Base-by-base conservation (phyloP, 2,113 vertebrate genomes). In the Laterallus jamaicensis region DNA sequence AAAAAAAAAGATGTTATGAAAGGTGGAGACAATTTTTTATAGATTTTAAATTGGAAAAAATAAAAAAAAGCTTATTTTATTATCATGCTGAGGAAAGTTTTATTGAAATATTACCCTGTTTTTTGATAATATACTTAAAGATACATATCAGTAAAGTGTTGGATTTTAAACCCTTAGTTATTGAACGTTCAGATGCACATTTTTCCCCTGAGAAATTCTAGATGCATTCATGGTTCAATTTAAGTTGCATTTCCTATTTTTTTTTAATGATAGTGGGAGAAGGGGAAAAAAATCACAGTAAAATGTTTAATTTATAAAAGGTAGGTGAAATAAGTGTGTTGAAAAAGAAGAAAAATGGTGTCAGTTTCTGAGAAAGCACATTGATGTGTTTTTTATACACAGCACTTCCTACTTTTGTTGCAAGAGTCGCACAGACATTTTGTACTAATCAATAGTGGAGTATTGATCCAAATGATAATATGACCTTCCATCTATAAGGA, bases 361-460 rank as follows among this genome's bases (percentile, higher is more conserved):
- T 89, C 42, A 66, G n/a, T 82, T 93, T 96, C 89, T 95, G 67
- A 88, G 77, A 96, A 97, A 95, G 42, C 5, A 82, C 11, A 31
- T 24, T 35, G 24, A 74, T 56, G 8, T 42, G 4, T 11, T 62
- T 94, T 94, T 90, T 70, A 78, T 58, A 39, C 12, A 22, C 20
- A 87, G 19, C 24, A 49, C 25, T 91, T 95, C 31, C 52, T 93
- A 59, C 42, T 90, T 96, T 76, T 88, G 21, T 58, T 88, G 50
- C 5, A 69, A 32, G 55, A 81, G 16, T 92, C 80, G 5, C 42
- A 89, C 11, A 86, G 52, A 66, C 31, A 60, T 56, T 88, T 91
- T n/a, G 40, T 44, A 81, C 44, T 67, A 93, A 95, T 91, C 40
- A 75, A 81, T 80, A 87, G 24, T 67, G 18, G 24, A 91, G 17